Evolutionary conservation across 1,140 invertebrate species (phyloP), one percentile per base, ranked within the genome.

Genomic region (Bathynomus jamesi): DNA sequence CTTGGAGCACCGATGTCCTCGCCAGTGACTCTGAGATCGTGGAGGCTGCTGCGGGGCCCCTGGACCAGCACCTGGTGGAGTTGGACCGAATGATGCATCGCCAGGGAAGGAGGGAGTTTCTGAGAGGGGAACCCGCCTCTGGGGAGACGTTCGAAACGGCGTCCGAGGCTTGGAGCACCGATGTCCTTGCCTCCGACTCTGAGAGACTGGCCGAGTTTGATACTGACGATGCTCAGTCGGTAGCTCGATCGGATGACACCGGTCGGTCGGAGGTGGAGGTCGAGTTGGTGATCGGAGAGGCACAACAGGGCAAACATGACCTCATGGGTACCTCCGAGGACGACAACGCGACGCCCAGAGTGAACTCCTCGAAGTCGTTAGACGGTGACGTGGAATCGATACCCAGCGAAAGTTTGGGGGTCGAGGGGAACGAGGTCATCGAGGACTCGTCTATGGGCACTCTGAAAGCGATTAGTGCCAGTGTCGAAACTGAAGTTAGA

Each of bases 91-190:
- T 67, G 61, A 53, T 67, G 61, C 31, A 64, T 30, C 30, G 70
- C 31, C 24, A 30, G 65, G 69, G 69, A 65, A 70, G 70, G n/a
- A 70, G 74, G 61, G 71, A 73, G 17, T 73, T 66, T n/a, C 31
- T 76, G 17, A 64, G 71, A 27, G 53, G 74, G 27, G 74, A 75
- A 30, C 31, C 60, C 28, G 27, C 67, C n/a, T 17, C 11, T 64
- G 65, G 71, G 28, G 93, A 96, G 81, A 87, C 90, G 11, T 92
- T 90, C 17, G 94, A 96, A 83, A 95, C 94, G 28, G 91, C 92
- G 0, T 95, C 92, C 77, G 95, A 98, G 84, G 95, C 94, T 0
- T 99, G 96, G 96, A 96, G 94, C 78, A 97, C 94, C 21, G 95
- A 98, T 84, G 96, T 97, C 29, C 83, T 97, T 61, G 92, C 94